Evolutionary conservation across 2,797 vertebrate genomes (phyloP).

Genomic region (Pangasius sanitwongsei): DNA sequence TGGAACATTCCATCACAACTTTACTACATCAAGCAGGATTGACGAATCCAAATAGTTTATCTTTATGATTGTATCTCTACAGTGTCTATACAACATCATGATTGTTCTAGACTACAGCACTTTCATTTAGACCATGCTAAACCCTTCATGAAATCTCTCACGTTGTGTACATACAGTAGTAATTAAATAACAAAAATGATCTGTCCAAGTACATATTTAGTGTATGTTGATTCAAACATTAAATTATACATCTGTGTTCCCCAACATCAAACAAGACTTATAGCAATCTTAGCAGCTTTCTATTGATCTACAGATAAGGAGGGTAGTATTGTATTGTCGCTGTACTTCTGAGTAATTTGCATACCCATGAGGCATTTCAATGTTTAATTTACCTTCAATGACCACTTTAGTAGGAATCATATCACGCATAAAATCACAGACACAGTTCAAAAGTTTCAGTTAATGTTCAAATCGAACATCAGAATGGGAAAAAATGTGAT

Average conservation of each 20-base stretch:
- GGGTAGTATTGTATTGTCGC: background rate
- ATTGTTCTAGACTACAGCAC: background rate
- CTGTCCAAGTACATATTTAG: background rate
- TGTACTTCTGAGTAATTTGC: background rate
- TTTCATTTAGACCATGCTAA: background rate
- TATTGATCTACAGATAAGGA: background rate
- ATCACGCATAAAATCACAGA: no score
- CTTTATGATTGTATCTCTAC: background rate
- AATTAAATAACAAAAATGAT: background rate
- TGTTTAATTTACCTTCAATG: no score
- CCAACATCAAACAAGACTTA: background rate
- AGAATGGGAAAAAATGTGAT: no score
- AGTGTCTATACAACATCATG: background rate
- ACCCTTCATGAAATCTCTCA: background rate
- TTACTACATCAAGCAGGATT: background rate
- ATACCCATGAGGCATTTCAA: background rate
- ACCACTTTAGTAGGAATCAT: no score
- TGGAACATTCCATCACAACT: constrained; percentile 4
- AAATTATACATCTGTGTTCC: background rate
- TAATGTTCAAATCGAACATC: no score
- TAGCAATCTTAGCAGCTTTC: background rate
- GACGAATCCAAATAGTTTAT: background rate
- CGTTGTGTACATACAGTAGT: background rate
- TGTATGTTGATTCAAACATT: background rate
- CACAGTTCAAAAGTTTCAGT: no score